phyloP scores from a whole-genome alignment of 2,113 vertebrate species.

The Deroptyus accipitrinus region DNA sequence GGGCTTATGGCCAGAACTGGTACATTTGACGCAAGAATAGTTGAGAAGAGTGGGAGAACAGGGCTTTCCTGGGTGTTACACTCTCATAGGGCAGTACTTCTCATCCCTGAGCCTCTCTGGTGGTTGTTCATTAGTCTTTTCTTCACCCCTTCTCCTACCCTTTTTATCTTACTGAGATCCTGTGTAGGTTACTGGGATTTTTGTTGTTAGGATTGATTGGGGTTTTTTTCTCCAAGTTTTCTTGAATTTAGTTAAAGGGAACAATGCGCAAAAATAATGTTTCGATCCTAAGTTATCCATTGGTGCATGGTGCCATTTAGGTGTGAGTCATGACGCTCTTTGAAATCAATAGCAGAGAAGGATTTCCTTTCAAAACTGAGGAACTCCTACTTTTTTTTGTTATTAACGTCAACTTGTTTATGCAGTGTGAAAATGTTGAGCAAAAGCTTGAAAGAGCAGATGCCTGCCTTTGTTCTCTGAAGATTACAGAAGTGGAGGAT shows the following conservation, averaged over 20 bases:
- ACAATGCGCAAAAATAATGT: neutral
- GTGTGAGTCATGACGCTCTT: neutral
- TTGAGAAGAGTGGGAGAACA: neutral
- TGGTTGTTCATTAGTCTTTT: neutral
- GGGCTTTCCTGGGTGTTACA: neutral
- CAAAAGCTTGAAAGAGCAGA: neutral
- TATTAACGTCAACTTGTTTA: neutral
- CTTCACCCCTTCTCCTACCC: neutral
- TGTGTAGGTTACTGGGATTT: neutral
- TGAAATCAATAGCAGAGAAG: neutral
- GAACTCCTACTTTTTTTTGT: neutral
- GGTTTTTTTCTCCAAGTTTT: neutral
- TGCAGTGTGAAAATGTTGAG: neutral
- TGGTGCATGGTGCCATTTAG: neutral
- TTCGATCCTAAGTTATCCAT: neutral
- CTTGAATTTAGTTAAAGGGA: neutral
- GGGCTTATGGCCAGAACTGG: neutral
- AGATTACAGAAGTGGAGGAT: neutral
- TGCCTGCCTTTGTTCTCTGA: neutral
- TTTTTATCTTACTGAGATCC: neutral
- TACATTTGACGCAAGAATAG: fast-evolving
- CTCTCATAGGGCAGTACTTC: too few relatives aligned
- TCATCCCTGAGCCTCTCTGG: neutral
- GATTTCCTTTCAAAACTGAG: neutral
- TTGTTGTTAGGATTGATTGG: neutral